Evolutionary conservation across 2,113 vertebrate genomes (phyloP).

Genomic region (Cettia cetti): DNA sequence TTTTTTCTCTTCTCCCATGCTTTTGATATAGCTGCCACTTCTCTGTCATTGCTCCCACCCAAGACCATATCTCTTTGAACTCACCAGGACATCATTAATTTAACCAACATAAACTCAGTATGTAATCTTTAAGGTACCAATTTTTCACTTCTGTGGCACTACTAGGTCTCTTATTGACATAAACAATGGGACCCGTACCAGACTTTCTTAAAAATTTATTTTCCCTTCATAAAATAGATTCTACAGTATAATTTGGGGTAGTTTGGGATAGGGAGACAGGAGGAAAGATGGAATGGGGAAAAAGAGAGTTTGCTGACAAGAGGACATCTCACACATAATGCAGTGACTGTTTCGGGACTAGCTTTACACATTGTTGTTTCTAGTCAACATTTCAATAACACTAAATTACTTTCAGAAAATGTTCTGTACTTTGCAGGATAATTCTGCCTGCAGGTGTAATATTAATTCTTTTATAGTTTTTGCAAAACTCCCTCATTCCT

Average conservation of each 20-base stretch:
- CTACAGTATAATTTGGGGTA: background rate
- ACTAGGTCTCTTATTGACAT: background rate
- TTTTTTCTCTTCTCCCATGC: background rate
- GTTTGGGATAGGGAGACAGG: background rate
- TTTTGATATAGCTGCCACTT: background rate
- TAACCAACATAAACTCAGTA: background rate
- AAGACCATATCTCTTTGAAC: background rate
- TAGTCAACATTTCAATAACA: background rate
- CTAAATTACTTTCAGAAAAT: background rate
- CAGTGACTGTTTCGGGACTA: background rate
- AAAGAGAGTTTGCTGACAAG: background rate
- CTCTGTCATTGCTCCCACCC: background rate
- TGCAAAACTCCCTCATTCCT: background rate
- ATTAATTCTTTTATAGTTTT: background rate
- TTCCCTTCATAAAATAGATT: background rate
- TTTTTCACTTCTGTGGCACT: background rate
- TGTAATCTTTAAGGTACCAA: background rate
- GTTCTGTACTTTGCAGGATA: background rate
- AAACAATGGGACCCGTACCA: background rate
- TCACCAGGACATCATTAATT: background rate
- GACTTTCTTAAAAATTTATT: background rate
- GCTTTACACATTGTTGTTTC: background rate
- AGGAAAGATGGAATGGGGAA: background rate
- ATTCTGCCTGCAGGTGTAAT: background rate
- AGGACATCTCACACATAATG: background rate